Base-by-base conservation (phyloP, 1,140 invertebrate genomes). In the Tetramorium parvispinum region DNA sequence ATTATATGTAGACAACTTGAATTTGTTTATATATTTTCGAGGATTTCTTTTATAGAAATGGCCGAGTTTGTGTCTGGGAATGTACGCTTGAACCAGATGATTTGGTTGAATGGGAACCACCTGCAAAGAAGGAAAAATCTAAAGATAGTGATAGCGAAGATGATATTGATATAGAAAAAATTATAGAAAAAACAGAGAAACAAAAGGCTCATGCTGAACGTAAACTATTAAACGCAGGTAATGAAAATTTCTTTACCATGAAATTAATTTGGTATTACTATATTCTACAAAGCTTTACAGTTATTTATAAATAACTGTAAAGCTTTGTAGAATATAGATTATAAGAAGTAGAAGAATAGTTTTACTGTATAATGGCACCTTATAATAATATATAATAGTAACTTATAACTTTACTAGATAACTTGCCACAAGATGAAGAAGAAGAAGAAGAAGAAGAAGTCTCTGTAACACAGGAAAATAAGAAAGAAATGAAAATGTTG, bases 21-120 rank as follows among this genome's bases (percentile, higher is more conserved):
- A 27, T 46, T 32, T 46, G 65, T 55, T 83, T 86, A 71, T 65
- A 78, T 49, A 70, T 55, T 86, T 68, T 77, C 46, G 13, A 27
- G 7, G 46, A 78, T 85, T 86, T 71, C 95, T 71, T 95, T 95
- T 88, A 93, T 93, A 95, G 95, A 88, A 96, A 97, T 95, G 97
- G 97, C 18, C 96, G 96, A 83, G 88, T 99, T 0, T 98, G 97
- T 93, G 94, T 98, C n/a, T 99, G 98, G 99, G 97, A 98, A 92
- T 98, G 98, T 93, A 97, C 96, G 89, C 95, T 98, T 68, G 96
- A 97, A 78, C 95, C 97, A 4, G 96, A 96, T 55, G 97, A 97
- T 86, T 94, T 98, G 46, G 93, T 96, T 18, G 92, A 93, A 0
- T 93, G 91, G 49, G 93, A 96, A 32, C 95, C 95, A 85, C 94